Base-by-base conservation (phyloP, 2,113 vertebrate species). In the Pheucticus melanocephalus region DNA sequence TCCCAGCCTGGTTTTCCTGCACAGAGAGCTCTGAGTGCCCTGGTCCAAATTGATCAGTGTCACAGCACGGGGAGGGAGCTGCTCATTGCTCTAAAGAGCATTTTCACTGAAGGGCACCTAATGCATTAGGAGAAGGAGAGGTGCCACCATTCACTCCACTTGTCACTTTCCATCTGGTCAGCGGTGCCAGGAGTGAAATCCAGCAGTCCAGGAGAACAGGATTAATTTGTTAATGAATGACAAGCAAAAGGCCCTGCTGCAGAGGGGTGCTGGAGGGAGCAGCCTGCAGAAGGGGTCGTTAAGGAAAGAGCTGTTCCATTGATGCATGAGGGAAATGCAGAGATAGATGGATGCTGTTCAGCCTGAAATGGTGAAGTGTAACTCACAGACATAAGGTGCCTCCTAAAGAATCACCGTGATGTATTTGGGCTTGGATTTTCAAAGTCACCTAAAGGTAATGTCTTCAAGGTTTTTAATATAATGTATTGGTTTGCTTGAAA, bases 201-300 rank as follows among this genome's bases (percentile, higher is more conserved):
- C 53, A 76, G 65, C 70, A 45, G 68, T 22, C 30, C 70, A 28
- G 59, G 54, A 76, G 92, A 70, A 12, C 5, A 73, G 64, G 60
- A 95, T 82, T 90, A 68, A 93, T 95, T 91, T 81, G 75, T 78
- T 83, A 90, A 94, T 70, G 90, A 95, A 8, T 44, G 84, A n/a
- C 50, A 54, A 59, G 68, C 50, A 30, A 22, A 82, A 81, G 53
- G n/a, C 73, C 72, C 90, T 33, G 45, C 53, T 79, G 91, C 54
- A 63, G 27, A 45, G 48, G 48, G 70, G 15, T 69, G 73, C 66
- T 85, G 81, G 30, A 84, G 64, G 42, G 50, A 75, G 68, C 73
- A 73, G 68, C 1, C 0, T 11, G 81, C 64, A 79, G 61, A 33
- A 77, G 56, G 33, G 72, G 64, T 81, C 3, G 2, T 94, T 89